Conservation (phyloP, 2,113 vertebrate species). For the Phyllostomus discolor region DNA sequence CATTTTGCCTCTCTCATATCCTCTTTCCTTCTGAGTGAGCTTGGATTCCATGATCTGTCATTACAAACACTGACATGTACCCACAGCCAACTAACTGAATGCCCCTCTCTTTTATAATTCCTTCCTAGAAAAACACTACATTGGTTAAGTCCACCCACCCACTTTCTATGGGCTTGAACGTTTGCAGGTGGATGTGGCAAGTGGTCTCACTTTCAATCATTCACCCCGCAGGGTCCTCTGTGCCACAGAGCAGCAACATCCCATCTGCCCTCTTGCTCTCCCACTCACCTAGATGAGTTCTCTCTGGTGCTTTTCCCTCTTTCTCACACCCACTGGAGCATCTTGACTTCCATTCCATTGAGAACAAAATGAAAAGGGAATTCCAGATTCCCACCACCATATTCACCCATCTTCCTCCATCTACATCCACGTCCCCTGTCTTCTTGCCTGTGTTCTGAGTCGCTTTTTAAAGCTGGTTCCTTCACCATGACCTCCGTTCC, state of each 20-base stretch:
- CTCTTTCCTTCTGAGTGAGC: not conserved
- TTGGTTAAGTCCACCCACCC: not conserved
- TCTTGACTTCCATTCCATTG: not conserved
- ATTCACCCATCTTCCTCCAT: not conserved
- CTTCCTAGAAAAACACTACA: not conserved
- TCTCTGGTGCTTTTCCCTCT: not conserved
- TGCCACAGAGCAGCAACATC: not conserved
- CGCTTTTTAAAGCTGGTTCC: not conserved
- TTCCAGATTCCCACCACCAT: not conserved
- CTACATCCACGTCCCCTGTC: not conserved
- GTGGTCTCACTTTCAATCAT: not conserved
- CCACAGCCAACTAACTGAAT: not conserved
- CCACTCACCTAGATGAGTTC: too few species aligned
- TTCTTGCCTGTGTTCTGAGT: not conserved
- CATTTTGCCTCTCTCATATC: not conserved
- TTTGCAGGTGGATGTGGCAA: not conserved
- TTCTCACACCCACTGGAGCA: not conserved
- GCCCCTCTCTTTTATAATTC: not conserved
- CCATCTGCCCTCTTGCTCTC: not conserved
- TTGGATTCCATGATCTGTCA: not conserved
- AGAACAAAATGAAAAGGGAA: not conserved
- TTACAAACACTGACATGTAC: not conserved
- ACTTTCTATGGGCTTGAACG: not conserved
- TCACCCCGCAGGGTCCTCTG: not conserved
- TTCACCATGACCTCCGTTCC: not conserved